These are phyloP conservation scores for Babylonia areolata DNA, from an alignment of 1,140 invertebrate genomes.

Conservation along the genomic window DNA sequence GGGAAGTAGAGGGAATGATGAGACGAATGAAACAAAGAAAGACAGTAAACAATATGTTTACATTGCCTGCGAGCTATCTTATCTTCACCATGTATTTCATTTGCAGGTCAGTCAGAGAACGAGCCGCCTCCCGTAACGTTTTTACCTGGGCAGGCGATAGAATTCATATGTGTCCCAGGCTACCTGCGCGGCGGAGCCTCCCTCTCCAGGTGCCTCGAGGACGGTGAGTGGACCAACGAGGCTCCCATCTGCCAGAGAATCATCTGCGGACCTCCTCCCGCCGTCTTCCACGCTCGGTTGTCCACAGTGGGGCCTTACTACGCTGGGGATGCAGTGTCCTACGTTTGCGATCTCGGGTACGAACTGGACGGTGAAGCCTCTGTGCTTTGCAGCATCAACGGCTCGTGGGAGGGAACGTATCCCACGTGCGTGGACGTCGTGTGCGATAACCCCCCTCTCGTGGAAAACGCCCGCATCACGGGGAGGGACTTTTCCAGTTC, in stretches of 20 bases:
- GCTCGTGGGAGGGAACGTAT: conserved; percentile 60
- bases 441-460: conserved; percentile 12
- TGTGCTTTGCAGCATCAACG: conserved; percentile 66
- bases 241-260: conserved; percentile 25
- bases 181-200: conserved; percentile 8
- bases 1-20: too few relatives aligned
- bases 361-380: conserved; percentile 64
- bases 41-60: too few relatives aligned
- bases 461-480: conserved; percentile 35
- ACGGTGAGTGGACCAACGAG: conserved; percentile 29
- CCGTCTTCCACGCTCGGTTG: not conserved
- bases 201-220: conserved; percentile 7
- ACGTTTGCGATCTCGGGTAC: conserved; percentile 75
- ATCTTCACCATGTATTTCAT: too few relatives aligned
- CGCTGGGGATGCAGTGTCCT: conserved; percentile 72
- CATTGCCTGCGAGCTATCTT: too few relatives aligned
- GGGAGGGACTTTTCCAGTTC: not conserved
- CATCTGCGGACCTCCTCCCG: conserved; percentile 34
- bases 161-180: conserved; percentile 52
- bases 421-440: conserved; percentile 29
- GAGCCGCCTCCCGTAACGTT: not conserved
- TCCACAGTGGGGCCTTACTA: not conserved
- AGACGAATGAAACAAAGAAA: too few relatives aligned
- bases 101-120: not conserved
- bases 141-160: conserved; percentile 38